phyloP scores from a whole-genome alignment of 2,888 invertebrate genomes.

The Platycnemis pennipes region DNA sequence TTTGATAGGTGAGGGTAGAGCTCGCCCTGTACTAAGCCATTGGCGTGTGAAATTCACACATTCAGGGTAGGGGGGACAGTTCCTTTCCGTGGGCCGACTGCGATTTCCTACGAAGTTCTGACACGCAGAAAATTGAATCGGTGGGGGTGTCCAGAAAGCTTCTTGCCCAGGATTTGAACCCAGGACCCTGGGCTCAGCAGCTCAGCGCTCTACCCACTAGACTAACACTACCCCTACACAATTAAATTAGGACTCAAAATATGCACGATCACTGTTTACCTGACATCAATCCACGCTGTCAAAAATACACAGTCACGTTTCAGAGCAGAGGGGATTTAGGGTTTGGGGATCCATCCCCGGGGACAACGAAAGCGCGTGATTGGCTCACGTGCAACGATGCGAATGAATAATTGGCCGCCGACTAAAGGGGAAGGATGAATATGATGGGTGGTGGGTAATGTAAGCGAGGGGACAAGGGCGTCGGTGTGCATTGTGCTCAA shows the following conservation, averaged over 20 bases:
- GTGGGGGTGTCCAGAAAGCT: too few relatives aligned
- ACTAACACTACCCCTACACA: too few relatives aligned
- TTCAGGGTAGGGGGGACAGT: too few relatives aligned
- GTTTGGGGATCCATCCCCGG: neutral
- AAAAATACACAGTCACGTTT: neutral
- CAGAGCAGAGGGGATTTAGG: neutral
- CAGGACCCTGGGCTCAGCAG: too few relatives aligned
- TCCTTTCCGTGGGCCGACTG: too few relatives aligned
- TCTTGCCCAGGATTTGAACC: too few relatives aligned
- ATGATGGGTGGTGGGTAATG: neutral
- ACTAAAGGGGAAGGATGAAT: neutral
- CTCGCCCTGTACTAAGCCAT: too few relatives aligned
- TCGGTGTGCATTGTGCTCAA: neutral
- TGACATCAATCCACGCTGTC: neutral
- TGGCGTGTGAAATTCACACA: too few relatives aligned
- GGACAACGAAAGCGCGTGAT: neutral
- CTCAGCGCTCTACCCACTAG: too few relatives aligned
- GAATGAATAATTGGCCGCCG: conserved; percentile 7
- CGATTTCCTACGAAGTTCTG: too few relatives aligned
- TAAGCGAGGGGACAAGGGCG: neutral
- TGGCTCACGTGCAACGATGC: neutral
- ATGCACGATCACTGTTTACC: neutral
- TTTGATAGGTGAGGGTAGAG: too few relatives aligned
- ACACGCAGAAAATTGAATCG: too few relatives aligned
- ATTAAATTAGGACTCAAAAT: neutral